phyloP scores from a whole-genome alignment of 2,113 vertebrate species.

The Cathartes aura region DNA sequence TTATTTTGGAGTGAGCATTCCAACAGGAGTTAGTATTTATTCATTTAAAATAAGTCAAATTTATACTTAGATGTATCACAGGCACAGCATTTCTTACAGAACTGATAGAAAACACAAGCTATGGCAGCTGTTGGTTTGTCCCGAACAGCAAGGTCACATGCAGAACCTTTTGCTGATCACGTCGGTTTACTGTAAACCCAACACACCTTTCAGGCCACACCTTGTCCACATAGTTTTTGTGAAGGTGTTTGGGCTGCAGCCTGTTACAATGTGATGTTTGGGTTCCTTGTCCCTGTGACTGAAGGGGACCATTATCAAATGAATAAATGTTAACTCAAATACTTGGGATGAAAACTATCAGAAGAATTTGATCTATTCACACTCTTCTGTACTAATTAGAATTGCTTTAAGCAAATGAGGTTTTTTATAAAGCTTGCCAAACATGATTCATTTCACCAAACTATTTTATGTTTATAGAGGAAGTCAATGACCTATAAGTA shows the following conservation, averaged over 20 bases:
- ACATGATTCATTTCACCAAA: not conserved
- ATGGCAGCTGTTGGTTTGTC: not conserved
- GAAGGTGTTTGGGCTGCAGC: not conserved
- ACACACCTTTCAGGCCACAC: not conserved
- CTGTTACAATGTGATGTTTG: not conserved
- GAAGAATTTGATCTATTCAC: not conserved
- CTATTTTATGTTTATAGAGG: not conserved
- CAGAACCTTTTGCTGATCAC: not conserved
- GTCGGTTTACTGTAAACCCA: conserved; percentile 35
- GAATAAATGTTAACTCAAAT: not conserved
- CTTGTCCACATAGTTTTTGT: not conserved
- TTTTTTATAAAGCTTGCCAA: not conserved
- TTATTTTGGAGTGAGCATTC: not conserved
- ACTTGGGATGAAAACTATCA: not conserved
- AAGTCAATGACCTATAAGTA: not conserved
- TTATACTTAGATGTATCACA: not conserved
- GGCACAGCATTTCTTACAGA: not conserved
- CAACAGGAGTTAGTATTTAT: not conserved
- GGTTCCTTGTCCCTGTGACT: not conserved
- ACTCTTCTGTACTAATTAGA: not conserved
- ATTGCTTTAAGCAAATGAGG: not conserved
- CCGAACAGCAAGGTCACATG: not conserved
- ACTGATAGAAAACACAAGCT: not conserved
- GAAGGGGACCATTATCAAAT: not conserved
- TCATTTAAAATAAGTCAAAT: not conserved